Conservation (phyloP, 2,113 vertebrate species). For the Lutjanus erythropterus region DNA sequence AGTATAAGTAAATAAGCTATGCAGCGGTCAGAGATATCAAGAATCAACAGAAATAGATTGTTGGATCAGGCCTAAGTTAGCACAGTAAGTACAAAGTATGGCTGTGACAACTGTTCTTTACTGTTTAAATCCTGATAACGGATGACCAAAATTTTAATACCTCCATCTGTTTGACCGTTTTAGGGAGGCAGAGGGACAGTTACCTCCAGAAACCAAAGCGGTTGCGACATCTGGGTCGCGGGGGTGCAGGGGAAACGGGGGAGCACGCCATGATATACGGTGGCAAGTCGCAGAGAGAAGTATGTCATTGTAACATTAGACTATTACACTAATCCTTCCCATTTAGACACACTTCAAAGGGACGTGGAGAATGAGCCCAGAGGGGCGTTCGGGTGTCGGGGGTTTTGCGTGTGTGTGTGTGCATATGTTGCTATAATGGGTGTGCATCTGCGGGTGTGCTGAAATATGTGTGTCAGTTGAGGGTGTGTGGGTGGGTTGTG, state of each 20-base stretch:
- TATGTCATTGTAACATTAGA: constrained; percentile 69
- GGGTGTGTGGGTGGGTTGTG: constrained; percentile 35
- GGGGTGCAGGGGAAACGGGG: not conserved
- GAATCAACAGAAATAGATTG: not conserved
- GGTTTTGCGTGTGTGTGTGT: not conserved
- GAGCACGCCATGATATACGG: constrained; percentile 16
- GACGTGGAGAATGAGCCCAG: constrained; percentile 34
- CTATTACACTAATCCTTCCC: constrained; percentile 68
- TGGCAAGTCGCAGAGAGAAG: constrained; percentile 28
- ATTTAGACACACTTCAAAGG: constrained; percentile 73
- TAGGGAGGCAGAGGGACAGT: not conserved
- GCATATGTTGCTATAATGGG: constrained; percentile 18
- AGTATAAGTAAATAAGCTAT: not conserved
- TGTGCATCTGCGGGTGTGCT: constrained; percentile 34
- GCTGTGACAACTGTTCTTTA: not conserved
- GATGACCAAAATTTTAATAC: constrained; percentile 1
- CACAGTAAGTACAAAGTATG: not conserved
- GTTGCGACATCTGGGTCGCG: constrained; percentile 33
- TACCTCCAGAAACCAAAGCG: not conserved
- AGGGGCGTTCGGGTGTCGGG: constrained; percentile 44
- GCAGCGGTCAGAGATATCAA: not conserved
- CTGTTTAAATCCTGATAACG: not conserved
- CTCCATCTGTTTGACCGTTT: constrained; percentile 41
- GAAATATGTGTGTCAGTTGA: constrained; percentile 35
- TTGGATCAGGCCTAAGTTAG: not conserved